These are phyloP conservation scores for Psittacula cyanocephala DNA, from an alignment of 2,113 vertebrate species.

Conservation along the genomic window DNA sequence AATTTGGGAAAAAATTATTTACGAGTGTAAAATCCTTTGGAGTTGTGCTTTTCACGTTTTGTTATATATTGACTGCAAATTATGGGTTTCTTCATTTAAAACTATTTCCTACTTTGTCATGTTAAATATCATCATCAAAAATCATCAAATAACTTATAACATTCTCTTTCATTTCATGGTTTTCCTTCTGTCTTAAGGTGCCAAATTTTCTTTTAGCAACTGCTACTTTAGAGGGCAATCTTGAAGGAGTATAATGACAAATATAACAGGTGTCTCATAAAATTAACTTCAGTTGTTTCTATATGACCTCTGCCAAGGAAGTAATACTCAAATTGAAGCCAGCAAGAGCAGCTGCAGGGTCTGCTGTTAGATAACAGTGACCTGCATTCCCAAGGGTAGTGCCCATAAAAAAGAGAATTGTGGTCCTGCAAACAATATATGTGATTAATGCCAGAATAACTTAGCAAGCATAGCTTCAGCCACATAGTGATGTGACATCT, in stretches of 20 bases:
- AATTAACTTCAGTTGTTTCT: conserved; percentile 77
- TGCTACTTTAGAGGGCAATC: conserved; percentile 66
- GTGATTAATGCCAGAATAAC: conserved; percentile 76
- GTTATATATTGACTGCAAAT: background rate
- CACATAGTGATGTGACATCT: conserved; percentile 58
- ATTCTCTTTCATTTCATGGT: background rate
- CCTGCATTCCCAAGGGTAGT: conserved; percentile 71
- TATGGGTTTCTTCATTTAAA: background rate
- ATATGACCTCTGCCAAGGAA: conserved; percentile 75
- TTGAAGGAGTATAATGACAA: conserved; percentile 68
- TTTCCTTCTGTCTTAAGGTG: background rate
- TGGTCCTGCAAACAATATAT: conserved; percentile 69
- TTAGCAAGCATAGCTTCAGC: conserved; percentile 67
- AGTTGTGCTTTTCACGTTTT: background rate
- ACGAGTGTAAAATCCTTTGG: background rate
- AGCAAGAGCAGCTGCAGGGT: conserved; percentile 72
- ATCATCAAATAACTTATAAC: background rate
- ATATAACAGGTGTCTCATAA: conserved; percentile 77
- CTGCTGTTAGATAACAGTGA: conserved; percentile 67
- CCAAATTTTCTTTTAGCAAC: conserved; percentile 42
- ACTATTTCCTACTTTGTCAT: background rate
- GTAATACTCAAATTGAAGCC: conserved; percentile 60
- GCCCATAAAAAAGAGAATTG: conserved; percentile 58
- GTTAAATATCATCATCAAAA: background rate
- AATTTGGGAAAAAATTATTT: background rate